Evolutionary conservation across 37 sponge, comb jelly and placozoan species (phyloP), one percentile per base, ranked within the genome.

Genomic region (Aphrocallistes beatrix): DNA sequence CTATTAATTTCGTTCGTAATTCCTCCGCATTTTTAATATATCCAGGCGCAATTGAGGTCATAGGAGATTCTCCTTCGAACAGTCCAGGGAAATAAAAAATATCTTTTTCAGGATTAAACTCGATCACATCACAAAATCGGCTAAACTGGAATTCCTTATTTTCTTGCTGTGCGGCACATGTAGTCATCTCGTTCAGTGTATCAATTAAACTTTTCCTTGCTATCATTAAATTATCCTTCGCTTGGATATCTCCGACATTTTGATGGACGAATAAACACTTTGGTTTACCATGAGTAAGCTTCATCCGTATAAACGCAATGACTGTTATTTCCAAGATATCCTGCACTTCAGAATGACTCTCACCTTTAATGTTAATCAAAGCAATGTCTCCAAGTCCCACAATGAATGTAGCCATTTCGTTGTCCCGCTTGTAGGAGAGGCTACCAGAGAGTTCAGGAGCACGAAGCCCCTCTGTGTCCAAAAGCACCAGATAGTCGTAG

Each of bases 191-290:
- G 36, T 88, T 81, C 1, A 88, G 39, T 13, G 39, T 84, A 25
- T 88, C 88, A 81, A 37, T 51, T 1, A 88, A 60, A 8, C 69
- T 84, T 40, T 9, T 19, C 37, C 88, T 81, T 6, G 85, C 88
- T 39, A 84, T 75, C 30, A 38, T 40, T 40, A 84, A 69, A 39
- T 84, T 88, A 1, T 34, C 38, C 9, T 38, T 23, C n/a, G 85
- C 82, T 38, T 36, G 39, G 17, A 84, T 39, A 39, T 39, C 85
- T 23, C 47, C 38, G 25, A 88, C 88, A 84, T 88, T 88, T 38
- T 88, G 88, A 40, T 88, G 88, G 23, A 88, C 88, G 45, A 88
- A 88, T 23, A 84, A 81, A 32, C 88, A 88, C 3, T 81, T 84
- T 1, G 84, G 84, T 1, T 38, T 51, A 36, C 47, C 9, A 1